A percentile compares a stretch with the other conserved stretches of the same genome.
phyloP scores from a whole-genome alignment of 2,888 invertebrate genomes.

The Drosophila gaucha region DNA sequence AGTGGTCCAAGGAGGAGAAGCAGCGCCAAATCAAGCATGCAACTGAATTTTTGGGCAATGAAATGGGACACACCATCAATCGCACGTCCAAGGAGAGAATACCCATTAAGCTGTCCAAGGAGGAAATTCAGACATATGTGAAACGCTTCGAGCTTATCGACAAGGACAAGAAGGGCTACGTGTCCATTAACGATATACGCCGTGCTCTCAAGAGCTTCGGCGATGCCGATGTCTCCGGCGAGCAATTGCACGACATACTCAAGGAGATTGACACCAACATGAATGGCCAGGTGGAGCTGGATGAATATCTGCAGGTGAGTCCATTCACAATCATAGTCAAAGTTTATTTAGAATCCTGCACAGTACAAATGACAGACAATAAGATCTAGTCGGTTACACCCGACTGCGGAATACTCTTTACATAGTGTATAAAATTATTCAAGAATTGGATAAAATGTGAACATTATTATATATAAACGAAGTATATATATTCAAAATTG shows the following conservation, averaged over 20 bases:
- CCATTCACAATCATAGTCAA: neutral
- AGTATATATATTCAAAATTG: no score
- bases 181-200: constrained; percentile 98
- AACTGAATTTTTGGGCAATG: constrained; percentile 93
- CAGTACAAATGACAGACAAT: neutral
- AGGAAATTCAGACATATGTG: constrained; percentile 97
- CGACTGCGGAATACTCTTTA: neutral
- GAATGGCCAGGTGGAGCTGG: constrained; percentile 99
- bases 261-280: constrained; percentile 99
- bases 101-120: constrained; percentile 95
- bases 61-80: constrained; percentile 99
- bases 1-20: constrained; percentile 93
- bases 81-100: constrained; percentile 93
- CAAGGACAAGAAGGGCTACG: constrained; percentile 98
- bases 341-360: neutral
- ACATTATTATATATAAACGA: no score
- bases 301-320: constrained; percentile 98
- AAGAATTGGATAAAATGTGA: no score
- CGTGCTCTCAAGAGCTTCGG: constrained; percentile 95
- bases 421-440: neutral
- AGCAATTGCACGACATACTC: constrained; percentile 98
- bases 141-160: constrained; percentile 98
- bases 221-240: constrained; percentile 93
- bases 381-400: neutral
- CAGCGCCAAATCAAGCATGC: constrained; percentile 93